Conservation (phyloP, 2,797 vertebrate species). For the Urophycis tenuis region DNA sequence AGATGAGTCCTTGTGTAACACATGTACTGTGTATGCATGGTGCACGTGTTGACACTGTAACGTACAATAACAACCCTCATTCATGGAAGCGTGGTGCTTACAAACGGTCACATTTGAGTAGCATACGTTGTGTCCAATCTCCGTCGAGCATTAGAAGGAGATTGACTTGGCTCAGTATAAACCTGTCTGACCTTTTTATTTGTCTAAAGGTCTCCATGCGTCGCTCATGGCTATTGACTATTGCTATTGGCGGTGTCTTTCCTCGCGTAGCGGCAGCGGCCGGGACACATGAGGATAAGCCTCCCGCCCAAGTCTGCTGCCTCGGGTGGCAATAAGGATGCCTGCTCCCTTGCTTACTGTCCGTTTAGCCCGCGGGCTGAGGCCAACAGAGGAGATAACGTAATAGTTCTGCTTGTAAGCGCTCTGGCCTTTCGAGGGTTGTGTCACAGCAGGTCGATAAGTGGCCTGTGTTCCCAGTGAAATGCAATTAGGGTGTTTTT, state of each 20-base stretch:
- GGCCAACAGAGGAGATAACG: conserved; percentile 69
- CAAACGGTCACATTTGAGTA: not conserved
- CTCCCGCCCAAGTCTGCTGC: conserved; percentile 27
- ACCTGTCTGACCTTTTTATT: conserved; percentile 13
- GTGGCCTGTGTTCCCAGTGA: conserved; percentile 34
- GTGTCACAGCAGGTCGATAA: conserved; percentile 45
- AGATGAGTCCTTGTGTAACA: not conserved
- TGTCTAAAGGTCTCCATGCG: conserved; percentile 15
- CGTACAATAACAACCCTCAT: not conserved
- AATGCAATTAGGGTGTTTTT: conserved; percentile 51
- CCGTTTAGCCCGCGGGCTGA: conserved; percentile 62
- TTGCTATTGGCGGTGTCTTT: conserved; percentile 7
- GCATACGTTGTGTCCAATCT: no score
- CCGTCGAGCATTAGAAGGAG: not conserved
- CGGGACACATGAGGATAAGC: conserved; percentile 45
- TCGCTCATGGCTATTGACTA: conserved; percentile 9
- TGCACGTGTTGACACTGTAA: not conserved
- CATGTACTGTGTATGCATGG: not conserved
- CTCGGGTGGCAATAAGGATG: conserved; percentile 45
- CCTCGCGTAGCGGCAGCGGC: conserved; percentile 20
- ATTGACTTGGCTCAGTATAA: not conserved
- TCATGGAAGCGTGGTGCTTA: not conserved
- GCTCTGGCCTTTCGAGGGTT: conserved; percentile 64
- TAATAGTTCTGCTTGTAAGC: conserved; percentile 58
- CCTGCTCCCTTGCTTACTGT: conserved; percentile 58